phyloP scores from a whole-genome alignment of 2,113 vertebrate species.

The Gymnorhina tibicen region DNA sequence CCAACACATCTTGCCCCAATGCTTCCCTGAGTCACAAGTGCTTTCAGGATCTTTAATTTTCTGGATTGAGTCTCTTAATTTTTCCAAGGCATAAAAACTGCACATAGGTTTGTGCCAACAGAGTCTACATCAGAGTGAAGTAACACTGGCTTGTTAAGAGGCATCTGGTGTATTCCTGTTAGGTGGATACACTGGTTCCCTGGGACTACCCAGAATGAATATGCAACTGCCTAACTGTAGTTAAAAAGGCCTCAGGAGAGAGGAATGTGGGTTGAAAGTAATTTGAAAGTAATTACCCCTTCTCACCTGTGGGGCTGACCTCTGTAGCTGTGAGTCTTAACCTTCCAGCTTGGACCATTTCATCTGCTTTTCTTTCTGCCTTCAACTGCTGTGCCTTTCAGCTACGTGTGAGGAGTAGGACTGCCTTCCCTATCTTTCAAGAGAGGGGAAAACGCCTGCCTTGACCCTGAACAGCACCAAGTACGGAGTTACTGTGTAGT shows the following conservation, averaged over 20 bases:
- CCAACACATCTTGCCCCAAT: background rate
- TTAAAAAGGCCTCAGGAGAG: background rate
- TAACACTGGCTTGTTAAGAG: background rate
- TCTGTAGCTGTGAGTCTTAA: background rate
- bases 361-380: background rate
- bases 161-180: rapidly evolving
- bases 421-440: background rate
- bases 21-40: background rate
- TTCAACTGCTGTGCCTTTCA: background rate
- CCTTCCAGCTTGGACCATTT: background rate
- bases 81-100: background rate
- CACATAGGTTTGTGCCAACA: background rate
- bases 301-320: background rate
- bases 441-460: background rate
- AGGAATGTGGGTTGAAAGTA: background rate
- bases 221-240: background rate
- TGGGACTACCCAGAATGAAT: background rate
- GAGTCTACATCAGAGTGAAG: rapidly evolving
- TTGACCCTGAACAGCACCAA: background rate
- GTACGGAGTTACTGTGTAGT: background rate
- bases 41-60: background rate
- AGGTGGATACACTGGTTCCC: rapidly evolving
- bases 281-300: background rate
- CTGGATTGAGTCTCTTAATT: background rate
- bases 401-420: background rate